phyloP scores from a whole-genome alignment of 1,140 invertebrate species.

The Drosophila sp. region DNA sequence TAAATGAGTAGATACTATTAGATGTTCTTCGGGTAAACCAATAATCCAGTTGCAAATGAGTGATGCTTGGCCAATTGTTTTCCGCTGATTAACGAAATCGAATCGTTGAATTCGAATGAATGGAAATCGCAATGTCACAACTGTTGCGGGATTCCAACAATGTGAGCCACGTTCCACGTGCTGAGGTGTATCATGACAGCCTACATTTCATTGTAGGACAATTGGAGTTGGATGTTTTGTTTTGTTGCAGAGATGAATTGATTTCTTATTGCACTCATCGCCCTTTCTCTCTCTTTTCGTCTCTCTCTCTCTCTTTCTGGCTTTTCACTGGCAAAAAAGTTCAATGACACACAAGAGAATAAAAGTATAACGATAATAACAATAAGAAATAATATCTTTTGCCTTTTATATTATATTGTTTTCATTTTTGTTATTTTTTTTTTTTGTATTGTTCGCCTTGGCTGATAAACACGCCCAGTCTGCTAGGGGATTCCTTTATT shows the following conservation, averaged over 20 bases:
- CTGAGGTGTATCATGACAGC: background rate
- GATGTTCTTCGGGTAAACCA: background rate
- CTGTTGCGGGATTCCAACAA: background rate
- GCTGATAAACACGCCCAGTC: slow-evolving; percentile 49
- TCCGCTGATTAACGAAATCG: background rate
- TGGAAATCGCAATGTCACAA: background rate
- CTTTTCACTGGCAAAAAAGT: slow-evolving; percentile 69
- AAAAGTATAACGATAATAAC: slow-evolving; percentile 51
- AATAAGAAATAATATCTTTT: slow-evolving; percentile 72
- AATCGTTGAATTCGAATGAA: background rate
- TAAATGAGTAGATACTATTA: background rate
- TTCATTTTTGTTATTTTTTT: slow-evolving; percentile 21
- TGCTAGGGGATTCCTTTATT: slow-evolving; percentile 46
- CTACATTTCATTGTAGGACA: slow-evolving; percentile 5
- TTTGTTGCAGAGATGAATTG: slow-evolving; percentile 18
- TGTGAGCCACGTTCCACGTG: slow-evolving; percentile 1
- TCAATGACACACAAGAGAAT: slow-evolving; percentile 79
- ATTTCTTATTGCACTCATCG: slow-evolving; percentile 13
- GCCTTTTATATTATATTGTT: slow-evolving; percentile 40
- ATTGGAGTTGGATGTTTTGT: background rate
- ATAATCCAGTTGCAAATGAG: background rate
- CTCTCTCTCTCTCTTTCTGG: slow-evolving; percentile 27
- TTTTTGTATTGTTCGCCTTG: slow-evolving; percentile 56
- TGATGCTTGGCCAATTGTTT: background rate
- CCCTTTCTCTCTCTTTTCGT: slow-evolving; percentile 20